Evolutionary conservation across 2,113 vertebrate species (phyloP), one percentile per base, ranked within the genome.

Genomic region (Cynopterus brachyotis): DNA sequence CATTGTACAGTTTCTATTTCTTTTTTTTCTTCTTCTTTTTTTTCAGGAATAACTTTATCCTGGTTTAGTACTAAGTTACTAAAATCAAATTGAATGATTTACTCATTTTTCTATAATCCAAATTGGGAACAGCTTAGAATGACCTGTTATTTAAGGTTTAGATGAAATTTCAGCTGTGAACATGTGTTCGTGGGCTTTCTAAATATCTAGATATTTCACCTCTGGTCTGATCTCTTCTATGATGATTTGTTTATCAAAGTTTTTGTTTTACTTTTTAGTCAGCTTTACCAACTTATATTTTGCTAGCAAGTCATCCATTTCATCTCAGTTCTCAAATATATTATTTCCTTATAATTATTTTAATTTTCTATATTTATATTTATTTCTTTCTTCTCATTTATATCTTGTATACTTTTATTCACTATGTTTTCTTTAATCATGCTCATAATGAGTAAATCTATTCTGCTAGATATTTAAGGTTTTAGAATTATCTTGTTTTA

Each of bases 61-160:
- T 55, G 24, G 3, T 6, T 53, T 80, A 7, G 20, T 59, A 40
- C 64, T 90, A 60, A 86, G 17, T 91, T 90, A 86, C 88, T 47
- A 69, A 87, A 84, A 83, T 89, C 7, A 88, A 69, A 69, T 70
- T 35, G 67, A 72, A 70, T 47, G 22, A 59, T 53, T 64, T 91
- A 26, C 19, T 79, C 7, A 42, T 37, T 82, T 86, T 86, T 55
- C 53, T 86, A 42, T 24, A 0, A 42, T 42, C 59, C 66, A 12
- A n/a, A 64, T 73, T 87, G 91, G 42, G 91, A 96, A 93, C 35
- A 73, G 28, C 22, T 94, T 70, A 88, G 37, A 50, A 55, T 69
- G 28, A 47, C 35, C 28, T 88, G 8, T 84, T 88, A 35, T 50
- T 53, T 57, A 73, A 87, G 50, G 13, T 24, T 67, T 42, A 85